A percentile compares a stretch with the other conserved stretches of the same genome.
Evolutionary conservation across 2,888 invertebrate genomes (phyloP).

Genomic region (Phragmatobia fuliginosa): DNA sequence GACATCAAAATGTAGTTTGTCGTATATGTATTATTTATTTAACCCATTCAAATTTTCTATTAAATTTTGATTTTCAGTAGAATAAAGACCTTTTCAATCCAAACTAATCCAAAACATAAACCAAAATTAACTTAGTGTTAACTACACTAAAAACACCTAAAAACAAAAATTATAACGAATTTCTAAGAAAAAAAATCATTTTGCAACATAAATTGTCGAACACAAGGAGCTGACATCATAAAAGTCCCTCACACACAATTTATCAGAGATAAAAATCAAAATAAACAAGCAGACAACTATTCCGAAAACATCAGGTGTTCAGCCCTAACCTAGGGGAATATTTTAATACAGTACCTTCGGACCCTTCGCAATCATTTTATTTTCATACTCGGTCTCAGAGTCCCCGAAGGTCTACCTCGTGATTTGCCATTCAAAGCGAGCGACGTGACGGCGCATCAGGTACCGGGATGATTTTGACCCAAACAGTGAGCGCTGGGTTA

Average conservation of each 20-base stretch:
- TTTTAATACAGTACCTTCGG: constrained; percentile 78
- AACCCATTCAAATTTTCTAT: not conserved
- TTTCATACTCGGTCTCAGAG: constrained; percentile 81
- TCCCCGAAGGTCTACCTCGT: constrained; percentile 83
- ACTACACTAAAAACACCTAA: not conserved
- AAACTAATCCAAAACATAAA: no score
- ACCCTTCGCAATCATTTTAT: constrained; percentile 85
- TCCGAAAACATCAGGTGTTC: constrained; percentile 80
- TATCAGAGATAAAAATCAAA: constrained; percentile 72
- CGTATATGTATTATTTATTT: no score
- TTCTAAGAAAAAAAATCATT: constrained; percentile 11
- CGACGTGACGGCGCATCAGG: constrained; percentile 78
- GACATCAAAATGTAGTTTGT: no score
- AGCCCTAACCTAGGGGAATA: constrained; percentile 75
- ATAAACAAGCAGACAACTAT: constrained; percentile 70
- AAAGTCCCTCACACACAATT: constrained; percentile 59
- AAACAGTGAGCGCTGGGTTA: constrained; percentile 64
- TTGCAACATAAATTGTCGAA: constrained; percentile 35
- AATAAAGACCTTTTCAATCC: no score
- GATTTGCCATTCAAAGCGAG: constrained; percentile 84
- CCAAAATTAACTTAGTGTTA: no score
- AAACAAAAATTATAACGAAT: not conserved
- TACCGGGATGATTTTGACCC: constrained; percentile 67
- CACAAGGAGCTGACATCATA: constrained; percentile 44
- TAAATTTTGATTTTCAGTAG: not conserved